Conservation (phyloP, 2,888 invertebrate genomes). For the Prosapia bicincta region DNA sequence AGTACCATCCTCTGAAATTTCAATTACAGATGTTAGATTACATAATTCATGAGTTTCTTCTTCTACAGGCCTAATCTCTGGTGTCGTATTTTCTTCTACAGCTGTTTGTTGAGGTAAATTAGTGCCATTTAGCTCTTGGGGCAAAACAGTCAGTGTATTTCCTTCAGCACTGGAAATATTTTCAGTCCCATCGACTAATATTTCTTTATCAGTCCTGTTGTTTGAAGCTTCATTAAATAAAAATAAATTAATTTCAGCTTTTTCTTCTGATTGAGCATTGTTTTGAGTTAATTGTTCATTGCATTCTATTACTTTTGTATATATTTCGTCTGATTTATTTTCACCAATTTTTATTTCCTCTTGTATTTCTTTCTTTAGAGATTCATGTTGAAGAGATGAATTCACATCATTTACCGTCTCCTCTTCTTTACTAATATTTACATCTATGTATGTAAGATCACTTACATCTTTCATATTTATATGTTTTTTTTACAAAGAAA, state of each 20-base stretch:
- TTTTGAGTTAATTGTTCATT: not conserved
- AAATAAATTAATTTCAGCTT: not conserved
- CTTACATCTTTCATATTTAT: not conserved
- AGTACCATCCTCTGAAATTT: conserved; percentile 35
- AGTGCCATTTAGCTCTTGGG: not conserved
- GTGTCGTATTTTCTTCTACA: not conserved
- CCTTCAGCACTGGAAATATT: not conserved
- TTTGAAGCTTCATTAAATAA: not conserved
- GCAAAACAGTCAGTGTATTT: not conserved
- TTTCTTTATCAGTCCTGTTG: not conserved
- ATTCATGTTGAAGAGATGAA: not conserved
- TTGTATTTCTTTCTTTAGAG: not conserved
- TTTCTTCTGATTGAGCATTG: not conserved
- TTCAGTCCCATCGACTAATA: not conserved
- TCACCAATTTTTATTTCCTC: not conserved
- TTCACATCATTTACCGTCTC: not conserved
- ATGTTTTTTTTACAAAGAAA: not conserved
- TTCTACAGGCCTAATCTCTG: not conserved
- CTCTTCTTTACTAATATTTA: not conserved
- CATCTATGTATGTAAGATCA: no score
- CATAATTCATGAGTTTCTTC: not conserved
- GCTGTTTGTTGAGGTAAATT: not conserved
- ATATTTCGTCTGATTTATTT: not conserved
- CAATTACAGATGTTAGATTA: conserved; percentile 25
- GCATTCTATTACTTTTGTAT: not conserved